These are phyloP conservation scores for Cavia aperea DNA, from an alignment of 2,113 vertebrate species.

Conservation along the genomic window DNA sequence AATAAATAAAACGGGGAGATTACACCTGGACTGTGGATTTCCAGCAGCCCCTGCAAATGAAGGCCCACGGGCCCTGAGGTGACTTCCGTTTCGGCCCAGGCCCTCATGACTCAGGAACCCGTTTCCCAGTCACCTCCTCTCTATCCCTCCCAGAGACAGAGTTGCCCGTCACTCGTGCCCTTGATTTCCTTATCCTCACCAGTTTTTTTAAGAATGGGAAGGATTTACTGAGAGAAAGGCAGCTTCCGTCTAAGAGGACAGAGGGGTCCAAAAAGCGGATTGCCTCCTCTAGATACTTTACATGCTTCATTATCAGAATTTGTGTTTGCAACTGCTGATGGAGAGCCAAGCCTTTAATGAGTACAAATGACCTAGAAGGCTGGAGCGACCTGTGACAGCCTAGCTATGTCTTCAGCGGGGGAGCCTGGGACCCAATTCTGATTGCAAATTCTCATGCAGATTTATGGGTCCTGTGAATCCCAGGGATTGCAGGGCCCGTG, in stretches of 20 bases:
- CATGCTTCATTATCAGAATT: not conserved
- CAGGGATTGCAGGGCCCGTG: not conserved
- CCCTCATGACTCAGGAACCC: not conserved
- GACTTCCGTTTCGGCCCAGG: not conserved
- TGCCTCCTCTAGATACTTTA: not conserved
- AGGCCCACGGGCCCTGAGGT: not conserved
- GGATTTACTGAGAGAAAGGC: too few relatives aligned
- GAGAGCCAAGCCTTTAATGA: not conserved
- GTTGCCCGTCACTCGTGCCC: not conserved
- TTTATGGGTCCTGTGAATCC: not conserved
- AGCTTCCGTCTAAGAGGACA: too few relatives aligned
- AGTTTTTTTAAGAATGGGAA: not conserved
- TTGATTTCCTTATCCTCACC: not conserved
- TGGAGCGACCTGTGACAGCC: not conserved
- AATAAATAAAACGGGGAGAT: not conserved
- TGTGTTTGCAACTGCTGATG: not conserved
- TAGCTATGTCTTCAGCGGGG: not conserved
- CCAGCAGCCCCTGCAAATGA: not conserved
- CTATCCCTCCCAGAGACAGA: fast-evolving
- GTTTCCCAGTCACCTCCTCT: not conserved
- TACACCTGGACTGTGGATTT: not conserved
- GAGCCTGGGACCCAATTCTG: not conserved
- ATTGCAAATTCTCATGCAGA: not conserved
- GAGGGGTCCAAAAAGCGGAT: too few relatives aligned
- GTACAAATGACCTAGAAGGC: not conserved